Evolutionary conservation across 2,888 invertebrate species (phyloP), one percentile per base, ranked within the genome.

Genomic region (Rhimphoctona megacephalus): DNA sequence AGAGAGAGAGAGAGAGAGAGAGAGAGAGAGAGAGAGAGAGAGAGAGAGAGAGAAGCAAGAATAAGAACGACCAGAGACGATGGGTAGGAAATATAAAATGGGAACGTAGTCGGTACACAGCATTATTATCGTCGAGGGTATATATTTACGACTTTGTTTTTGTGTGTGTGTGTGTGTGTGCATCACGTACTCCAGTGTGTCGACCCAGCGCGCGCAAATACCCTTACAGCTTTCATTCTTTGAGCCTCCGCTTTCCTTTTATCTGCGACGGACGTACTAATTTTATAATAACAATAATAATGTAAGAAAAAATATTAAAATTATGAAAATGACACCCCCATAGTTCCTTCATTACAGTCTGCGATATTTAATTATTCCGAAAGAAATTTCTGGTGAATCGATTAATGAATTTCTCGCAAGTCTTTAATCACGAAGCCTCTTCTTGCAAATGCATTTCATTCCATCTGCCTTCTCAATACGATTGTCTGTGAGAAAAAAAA

Each of bases 51-150:
- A 70, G 46, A 25, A 0, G 25, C 25, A 64, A 73, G 79, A 70
- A 57, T 61, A 64, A 85, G 54, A 79, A 79, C 66, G 70, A 61
- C 54, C 33, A 69, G 74, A 79, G 70, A 72, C 86, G 80, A 83
- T 83, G 80, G 74, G 74, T 85, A 69, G 80, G 67, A 83, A 83
- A 85, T 82, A 82, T 72, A 43, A 74, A 81, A 86, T 80, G 79
- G 82, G 70, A 76, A 83, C 77, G 83, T 77, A 81, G 77, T 82
- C 25, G 52, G 76, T 69, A 82, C 73, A 87, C 66, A 70, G 76
- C 61, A 79, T 73, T 82, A 82, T 70, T 83, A 73, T 72, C 43
- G 57, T n/a, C 25, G 43, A 78, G 70, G 52, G 43, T 70, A 83
- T 84, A 80, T 80, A 80, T 84, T 76, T 79, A 69, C 61, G 36